These are phyloP conservation scores for Nephrotoma flavescens DNA, from an alignment of 2,888 invertebrate genomes.

Conservation along the genomic window DNA sequence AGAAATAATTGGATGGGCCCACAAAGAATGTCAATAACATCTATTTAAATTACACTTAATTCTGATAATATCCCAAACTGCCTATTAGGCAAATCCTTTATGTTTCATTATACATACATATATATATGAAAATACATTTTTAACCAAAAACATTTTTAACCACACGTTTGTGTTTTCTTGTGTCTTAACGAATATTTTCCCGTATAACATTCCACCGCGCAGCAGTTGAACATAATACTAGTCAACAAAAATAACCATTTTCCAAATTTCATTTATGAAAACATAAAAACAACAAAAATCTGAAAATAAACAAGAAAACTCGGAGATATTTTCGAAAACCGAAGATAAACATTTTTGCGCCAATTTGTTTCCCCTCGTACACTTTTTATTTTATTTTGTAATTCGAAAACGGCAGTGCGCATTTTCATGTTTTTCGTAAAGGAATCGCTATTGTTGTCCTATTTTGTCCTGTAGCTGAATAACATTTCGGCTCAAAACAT, in stretches of 20 bases:
- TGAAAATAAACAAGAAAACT: background rate
- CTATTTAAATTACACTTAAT: too few relatives aligned
- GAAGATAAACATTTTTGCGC: background rate
- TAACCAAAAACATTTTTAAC: too few relatives aligned
- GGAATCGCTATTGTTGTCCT: background rate
- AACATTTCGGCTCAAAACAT: background rate
- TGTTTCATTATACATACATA: too few relatives aligned
- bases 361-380: background rate
- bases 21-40: too few relatives aligned
- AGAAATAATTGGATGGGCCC: too few relatives aligned
- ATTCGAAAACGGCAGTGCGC: background rate
- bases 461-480: background rate
- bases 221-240: background rate
- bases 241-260: background rate
- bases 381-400: background rate
- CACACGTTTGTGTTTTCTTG: too few relatives aligned
- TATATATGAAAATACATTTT: too few relatives aligned
- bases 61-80: too few relatives aligned
- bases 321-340: background rate
- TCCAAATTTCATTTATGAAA: background rate
- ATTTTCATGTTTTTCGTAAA: background rate
- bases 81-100: too few relatives aligned
- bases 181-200: too few relatives aligned
- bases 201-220: too few relatives aligned
- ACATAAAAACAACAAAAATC: background rate